Percentiles rank a stretch among this genome's conserved stretches.
Evolutionary conservation across 2,888 invertebrate species (phyloP).

Genomic region (Eilema griseolum): DNA sequence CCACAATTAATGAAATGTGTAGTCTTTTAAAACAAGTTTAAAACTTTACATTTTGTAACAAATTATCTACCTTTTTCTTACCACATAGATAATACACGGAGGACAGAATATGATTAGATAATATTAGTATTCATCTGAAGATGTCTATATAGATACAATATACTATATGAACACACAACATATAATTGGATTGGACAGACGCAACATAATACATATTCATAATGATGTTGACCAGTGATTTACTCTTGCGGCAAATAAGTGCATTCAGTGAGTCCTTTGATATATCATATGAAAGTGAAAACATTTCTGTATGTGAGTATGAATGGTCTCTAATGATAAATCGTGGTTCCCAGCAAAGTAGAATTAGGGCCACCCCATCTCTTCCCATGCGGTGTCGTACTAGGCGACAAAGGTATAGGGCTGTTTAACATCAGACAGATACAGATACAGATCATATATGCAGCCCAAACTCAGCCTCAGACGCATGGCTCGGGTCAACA

Average conservation of each 20-base stretch:
- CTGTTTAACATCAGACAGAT: too few species aligned
- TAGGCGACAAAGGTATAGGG: too few species aligned
- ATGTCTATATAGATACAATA: too few species aligned
- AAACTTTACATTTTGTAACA: not conserved
- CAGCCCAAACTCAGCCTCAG: too few species aligned
- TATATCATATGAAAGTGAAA: not conserved
- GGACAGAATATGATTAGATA: too few species aligned
- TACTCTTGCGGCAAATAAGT: not conserved
- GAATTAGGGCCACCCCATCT: not conserved
- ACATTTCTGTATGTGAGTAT: not conserved
- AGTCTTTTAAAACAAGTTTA: too few species aligned
- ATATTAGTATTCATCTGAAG: too few species aligned
- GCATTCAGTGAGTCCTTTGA: not conserved
- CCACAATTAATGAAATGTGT: not conserved
- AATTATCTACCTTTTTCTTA: not conserved
- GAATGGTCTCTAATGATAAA: not conserved
- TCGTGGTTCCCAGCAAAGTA: too few species aligned
- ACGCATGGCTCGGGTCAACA: too few species aligned
- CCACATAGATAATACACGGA: too few species aligned
- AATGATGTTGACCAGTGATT: slow-evolving; percentile 1
- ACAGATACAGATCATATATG: too few species aligned
- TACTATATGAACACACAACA: not conserved
- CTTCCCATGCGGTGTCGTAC: too few species aligned
- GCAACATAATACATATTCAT: not conserved
- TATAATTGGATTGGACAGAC: not conserved